A percentile compares a stretch with the other conserved stretches of the same genome.
These are phyloP conservation scores for Phrixothrix hirtus DNA, from an alignment of 2,888 invertebrate species.

Conservation along the genomic window DNA sequence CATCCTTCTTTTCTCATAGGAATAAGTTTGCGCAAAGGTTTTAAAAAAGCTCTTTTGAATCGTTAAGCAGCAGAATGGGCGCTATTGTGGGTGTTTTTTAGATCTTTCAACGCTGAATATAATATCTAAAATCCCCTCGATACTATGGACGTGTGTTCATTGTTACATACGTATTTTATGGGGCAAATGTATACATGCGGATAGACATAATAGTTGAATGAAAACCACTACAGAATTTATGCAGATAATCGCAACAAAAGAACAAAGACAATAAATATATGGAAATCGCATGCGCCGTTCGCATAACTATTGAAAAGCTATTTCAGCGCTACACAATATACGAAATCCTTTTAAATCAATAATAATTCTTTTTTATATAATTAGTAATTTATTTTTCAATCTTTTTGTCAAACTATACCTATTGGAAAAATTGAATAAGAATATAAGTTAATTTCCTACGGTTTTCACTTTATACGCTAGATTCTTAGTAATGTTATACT, in stretches of 20 bases:
- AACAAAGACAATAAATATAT: constrained; percentile 43
- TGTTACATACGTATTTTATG: constrained; percentile 38
- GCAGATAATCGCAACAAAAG: constrained; percentile 47
- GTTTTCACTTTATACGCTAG: no score
- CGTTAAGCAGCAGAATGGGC: constrained; percentile 15
- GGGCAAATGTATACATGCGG: constrained; percentile 42
- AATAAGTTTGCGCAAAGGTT: constrained; percentile 6
- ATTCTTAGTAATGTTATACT: no score
- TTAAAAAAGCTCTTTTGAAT: constrained; percentile 16
- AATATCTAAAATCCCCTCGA: constrained; percentile 23
- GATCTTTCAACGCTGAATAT: constrained; percentile 18
- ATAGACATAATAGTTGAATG: constrained; percentile 46
- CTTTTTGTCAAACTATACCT: no score
- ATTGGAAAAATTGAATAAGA: no score
- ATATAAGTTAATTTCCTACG: no score
- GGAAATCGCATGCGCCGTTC: constrained; percentile 31
- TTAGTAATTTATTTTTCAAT: no score
- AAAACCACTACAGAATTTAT: constrained; percentile 43
- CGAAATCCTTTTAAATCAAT: no score
- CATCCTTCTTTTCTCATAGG: constrained; percentile 3
- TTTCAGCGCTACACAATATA: no score
- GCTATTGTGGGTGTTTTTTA: constrained; percentile 20
- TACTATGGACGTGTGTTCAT: constrained; percentile 34
- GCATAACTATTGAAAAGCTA: no score
- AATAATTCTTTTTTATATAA: no score